Conservation (phyloP, 2,888 invertebrate genomes). For the Allygus modestus region DNA sequence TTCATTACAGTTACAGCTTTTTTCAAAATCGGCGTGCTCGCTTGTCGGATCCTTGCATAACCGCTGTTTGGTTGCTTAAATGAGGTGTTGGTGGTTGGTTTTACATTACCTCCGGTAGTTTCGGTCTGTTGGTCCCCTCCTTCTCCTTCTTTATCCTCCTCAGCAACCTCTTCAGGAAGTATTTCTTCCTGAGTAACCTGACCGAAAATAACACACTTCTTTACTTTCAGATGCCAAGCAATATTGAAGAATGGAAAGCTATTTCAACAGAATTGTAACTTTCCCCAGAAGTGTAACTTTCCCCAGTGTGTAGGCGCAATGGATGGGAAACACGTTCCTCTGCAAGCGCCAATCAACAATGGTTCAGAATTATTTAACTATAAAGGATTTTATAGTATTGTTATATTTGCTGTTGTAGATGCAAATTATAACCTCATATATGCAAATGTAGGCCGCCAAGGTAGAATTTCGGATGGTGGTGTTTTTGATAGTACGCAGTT, state of each 20-base stretch:
- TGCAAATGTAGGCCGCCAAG: conserved; percentile 71
- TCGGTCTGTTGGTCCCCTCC: not conserved
- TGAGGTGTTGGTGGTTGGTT: conserved; percentile 13
- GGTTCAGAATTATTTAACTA: conserved; percentile 70
- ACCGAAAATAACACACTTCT: not conserved
- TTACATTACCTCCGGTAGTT: not conserved
- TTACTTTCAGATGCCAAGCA: conserved; percentile 62
- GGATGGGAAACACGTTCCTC: conserved; percentile 69
- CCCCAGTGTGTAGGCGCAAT: conserved; percentile 70
- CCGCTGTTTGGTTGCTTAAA: conserved; percentile 6
- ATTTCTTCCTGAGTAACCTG: conserved; percentile 6
- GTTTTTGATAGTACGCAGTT: conserved; percentile 65
- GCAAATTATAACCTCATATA: conserved; percentile 71
- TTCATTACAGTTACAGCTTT: conserved; percentile 16
- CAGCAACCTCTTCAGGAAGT: conserved; percentile 11
- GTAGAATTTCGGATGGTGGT: conserved; percentile 70
- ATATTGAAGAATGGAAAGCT: conserved; percentile 69
- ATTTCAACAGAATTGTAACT: conserved; percentile 70
- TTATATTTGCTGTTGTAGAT: conserved; percentile 70
- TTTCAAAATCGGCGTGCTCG: conserved; percentile 17
- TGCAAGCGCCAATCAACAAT: conserved; percentile 69
- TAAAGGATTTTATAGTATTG: conserved; percentile 70
- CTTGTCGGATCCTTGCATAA: conserved; percentile 1
- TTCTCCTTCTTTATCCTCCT: not conserved
- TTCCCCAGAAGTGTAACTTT: too few relatives aligned